phyloP scores from a whole-genome alignment of 2,888 invertebrate genomes.

The Amphiduros pacificus region DNA sequence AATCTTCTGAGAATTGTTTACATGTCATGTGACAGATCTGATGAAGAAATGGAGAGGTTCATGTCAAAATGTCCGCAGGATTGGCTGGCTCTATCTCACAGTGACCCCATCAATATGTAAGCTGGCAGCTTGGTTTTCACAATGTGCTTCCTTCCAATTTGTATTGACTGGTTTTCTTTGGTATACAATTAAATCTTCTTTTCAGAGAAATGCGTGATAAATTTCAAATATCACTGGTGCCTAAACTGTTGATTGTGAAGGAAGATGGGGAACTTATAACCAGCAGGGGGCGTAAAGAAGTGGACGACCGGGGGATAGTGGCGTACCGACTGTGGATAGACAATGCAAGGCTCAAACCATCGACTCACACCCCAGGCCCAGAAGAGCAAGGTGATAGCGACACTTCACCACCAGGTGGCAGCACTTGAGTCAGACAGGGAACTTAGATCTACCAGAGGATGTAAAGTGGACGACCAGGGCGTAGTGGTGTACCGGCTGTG shows the following conservation, averaged over 20 bases:
- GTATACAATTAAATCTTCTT: conserved; percentile 20
- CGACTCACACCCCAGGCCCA: too few relatives aligned
- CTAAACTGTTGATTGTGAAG: conserved; percentile 60
- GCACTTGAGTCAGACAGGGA: too few relatives aligned
- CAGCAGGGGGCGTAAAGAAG: conserved; percentile 58
- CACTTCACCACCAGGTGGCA: too few relatives aligned
- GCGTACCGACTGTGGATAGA: conserved; percentile 29
- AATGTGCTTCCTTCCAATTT: too few relatives aligned
- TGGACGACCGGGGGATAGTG: conserved; percentile 48
- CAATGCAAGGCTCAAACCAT: conserved; percentile 13
- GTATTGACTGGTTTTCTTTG: not conserved
- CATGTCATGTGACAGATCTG: conserved; percentile 41
- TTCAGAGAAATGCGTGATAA: conserved; percentile 55
- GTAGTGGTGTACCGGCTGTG: too few relatives aligned
- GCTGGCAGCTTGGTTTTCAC: too few relatives aligned
- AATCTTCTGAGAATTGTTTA: conserved; percentile 43
- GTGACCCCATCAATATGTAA: conserved; percentile 27
- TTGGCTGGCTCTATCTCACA: conserved; percentile 41
- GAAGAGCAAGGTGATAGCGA: too few relatives aligned
- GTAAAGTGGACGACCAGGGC: too few relatives aligned
- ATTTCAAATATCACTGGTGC: conserved; percentile 60
- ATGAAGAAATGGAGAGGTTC: conserved; percentile 40
- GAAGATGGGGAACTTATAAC: conserved; percentile 59
- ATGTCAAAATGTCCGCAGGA: conserved; percentile 38
- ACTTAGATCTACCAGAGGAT: too few relatives aligned